Evolutionary conservation across 2,888 invertebrate species (phyloP), one percentile per base, ranked within the genome.

Genomic region (Quadroppia sp.): DNA sequence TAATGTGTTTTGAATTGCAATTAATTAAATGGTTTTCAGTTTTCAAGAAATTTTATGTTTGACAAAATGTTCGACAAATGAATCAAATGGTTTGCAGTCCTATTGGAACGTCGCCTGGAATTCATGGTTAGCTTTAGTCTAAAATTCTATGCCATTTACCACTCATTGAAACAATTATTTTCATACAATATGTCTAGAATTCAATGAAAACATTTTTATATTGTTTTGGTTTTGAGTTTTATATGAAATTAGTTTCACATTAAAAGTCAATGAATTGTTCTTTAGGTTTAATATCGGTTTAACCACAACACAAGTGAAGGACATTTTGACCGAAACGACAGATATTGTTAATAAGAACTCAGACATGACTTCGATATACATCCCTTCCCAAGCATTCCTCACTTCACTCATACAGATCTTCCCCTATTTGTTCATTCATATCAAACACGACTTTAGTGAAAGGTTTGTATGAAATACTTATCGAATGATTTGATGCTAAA

Each of bases 321-420:
- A 56, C 28, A 56, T 56, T 56, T 32, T 30, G 7, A 61, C 6
- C 13, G 61, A 61, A 15, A 30, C 32, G 6, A 20, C 61, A 15
- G 61, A 61, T 56, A 25, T 11, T 17, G 32, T 32, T 32, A 17
- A 75, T 76, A 25, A 79, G 79, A 71, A 77, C 91, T 30, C 32
- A 30, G 61, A 61, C 4, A 28, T 30, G 32, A 30, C 15, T 61
- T 61, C 32, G 82, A 83, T 88, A 77, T 94, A 93, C 84, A 87
- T 94, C 75, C 95, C 97, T 0, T 92, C 94, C 28, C 92, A 96
- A 80, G 90, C 91, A 76, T 98, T 95, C 85, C 87, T 98, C 73
- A 94, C 95, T 0, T 92, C 96, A 0, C 85, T 97, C 20, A 90
- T 97, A 78, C 95, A 96, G 83, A 94, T 96, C 81, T 97, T 98